Evolutionary conservation across 1,140 invertebrate genomes (phyloP), one percentile per base, ranked within the genome.

Genomic region (Bombus breviceps): DNA sequence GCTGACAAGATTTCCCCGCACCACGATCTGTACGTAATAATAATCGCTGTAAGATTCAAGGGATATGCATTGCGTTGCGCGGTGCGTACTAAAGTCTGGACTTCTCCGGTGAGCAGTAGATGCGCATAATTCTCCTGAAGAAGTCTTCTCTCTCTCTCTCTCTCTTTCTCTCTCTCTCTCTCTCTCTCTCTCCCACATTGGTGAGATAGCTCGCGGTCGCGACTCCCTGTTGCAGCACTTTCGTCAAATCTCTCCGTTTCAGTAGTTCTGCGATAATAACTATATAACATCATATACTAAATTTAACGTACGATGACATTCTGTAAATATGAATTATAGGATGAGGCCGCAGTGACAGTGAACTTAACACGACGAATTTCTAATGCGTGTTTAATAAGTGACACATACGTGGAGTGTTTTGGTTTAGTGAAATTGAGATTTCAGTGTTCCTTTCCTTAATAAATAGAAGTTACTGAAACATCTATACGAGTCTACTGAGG

Each of bases 21-120:
- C 53, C 32, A 47, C 47, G 39, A 62, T 71, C 22, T 53, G 39
- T 62, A 80, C 47, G 83, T 77, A 85, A 85, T 64, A 85, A 85
- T 73, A 85, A 85, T 85, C 68, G 68, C 41, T 53, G 18, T 43
- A 34, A 39, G 41, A 72, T 71, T 72, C 41, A 53, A n/a, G 39
- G 43, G 22, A 34, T 47, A 57, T 39, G 34, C 41, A 57, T 37
- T 41, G 32, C 18, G 68, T 37, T 62, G 22, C 32, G 75, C 39
- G 82, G 66, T 76, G 66, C 66, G 75, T 80, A 64, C 34, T 85
- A 66, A 85, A 80, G 41, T 85, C 72, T 41, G 18, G 68, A 62
- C 32, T 62, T 71, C 72, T 72, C 68, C 76, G 32, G 28, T 28
- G 28, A 10, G 37, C 32, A 32, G 64, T 69, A 37, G 77, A 32